Conservation (phyloP, 2,113 vertebrate species). For the Galbula dea region DNA sequence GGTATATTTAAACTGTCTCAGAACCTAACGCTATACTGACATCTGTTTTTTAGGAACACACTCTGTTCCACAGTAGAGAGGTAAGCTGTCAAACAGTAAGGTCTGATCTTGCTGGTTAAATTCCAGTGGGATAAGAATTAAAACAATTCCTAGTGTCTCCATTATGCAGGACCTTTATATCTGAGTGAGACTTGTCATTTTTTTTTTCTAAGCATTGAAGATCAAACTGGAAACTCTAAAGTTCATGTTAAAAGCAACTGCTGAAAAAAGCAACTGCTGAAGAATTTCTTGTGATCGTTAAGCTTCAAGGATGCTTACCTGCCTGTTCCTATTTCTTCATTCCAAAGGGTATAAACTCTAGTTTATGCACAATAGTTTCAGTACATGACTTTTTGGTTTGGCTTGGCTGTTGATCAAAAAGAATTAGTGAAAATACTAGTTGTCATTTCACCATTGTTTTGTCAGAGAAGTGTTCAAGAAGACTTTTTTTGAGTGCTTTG, state of each 20-base stretch:
- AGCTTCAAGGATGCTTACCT: not conserved
- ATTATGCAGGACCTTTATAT: not conserved
- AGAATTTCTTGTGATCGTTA: not conserved
- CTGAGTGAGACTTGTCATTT: not conserved
- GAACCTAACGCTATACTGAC: not conserved
- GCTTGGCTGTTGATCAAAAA: slow-evolving; percentile 25
- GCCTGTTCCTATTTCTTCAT: slow-evolving; percentile 28
- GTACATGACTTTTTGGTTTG: slow-evolving; percentile 6
- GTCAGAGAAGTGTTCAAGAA: slow-evolving; percentile 19
- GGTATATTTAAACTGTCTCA: not conserved
- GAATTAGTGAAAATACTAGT: slow-evolving; percentile 38
- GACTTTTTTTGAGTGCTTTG: not conserved
- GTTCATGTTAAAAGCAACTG: not conserved
- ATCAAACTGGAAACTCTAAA: not conserved
- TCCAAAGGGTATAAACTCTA: not conserved
- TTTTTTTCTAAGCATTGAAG: not conserved
- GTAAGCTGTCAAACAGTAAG: not conserved
- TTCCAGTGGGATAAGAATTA: not conserved
- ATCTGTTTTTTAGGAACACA: not conserved
- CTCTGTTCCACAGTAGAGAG: not conserved
- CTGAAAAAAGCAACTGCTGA: not conserved
- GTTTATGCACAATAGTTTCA: slow-evolving; percentile 1
- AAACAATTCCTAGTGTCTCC: not conserved
- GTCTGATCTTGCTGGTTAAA: not conserved
- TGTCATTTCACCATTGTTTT: slow-evolving; percentile 47